Conservation (phyloP, 2,113 vertebrate species). For the Columba janthina region DNA sequence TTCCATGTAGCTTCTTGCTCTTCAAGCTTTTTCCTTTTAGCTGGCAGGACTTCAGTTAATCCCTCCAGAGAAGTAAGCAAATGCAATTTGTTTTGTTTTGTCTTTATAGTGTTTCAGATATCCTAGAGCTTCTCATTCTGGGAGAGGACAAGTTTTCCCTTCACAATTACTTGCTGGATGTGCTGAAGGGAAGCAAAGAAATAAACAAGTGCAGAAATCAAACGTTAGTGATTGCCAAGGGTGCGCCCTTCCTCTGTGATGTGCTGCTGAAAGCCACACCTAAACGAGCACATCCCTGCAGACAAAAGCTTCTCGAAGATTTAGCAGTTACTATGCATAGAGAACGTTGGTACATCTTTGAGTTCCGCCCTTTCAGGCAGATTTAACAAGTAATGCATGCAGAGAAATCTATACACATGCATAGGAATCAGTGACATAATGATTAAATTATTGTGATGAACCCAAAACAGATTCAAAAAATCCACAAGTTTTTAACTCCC, state of each 20-base stretch:
- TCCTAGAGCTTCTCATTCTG: background rate
- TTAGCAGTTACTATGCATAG: background rate
- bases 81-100: background rate
- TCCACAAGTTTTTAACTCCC: background rate
- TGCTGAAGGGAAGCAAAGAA: background rate
- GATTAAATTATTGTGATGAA: background rate
- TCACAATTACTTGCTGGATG: background rate
- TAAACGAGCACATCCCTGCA: background rate
- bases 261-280: background rate
- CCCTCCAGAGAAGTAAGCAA: background rate
- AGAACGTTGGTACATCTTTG: rapidly evolving
- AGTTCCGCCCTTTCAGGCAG: background rate
- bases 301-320: background rate
- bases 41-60: background rate
- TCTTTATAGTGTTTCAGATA: background rate
- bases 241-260: background rate
- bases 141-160: background rate
- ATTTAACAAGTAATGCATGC: background rate
- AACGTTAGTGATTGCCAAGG: background rate
- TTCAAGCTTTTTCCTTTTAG: background rate
- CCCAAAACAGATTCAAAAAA: background rate
- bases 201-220: background rate
- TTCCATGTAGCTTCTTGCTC: background rate
- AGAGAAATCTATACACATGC: rapidly evolving
- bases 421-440: no score